A percentile compares a stretch with the other conserved stretches of the same genome.
Conservation (phyloP, 2,888 invertebrate species). For the Melinaea menophilus region DNA sequence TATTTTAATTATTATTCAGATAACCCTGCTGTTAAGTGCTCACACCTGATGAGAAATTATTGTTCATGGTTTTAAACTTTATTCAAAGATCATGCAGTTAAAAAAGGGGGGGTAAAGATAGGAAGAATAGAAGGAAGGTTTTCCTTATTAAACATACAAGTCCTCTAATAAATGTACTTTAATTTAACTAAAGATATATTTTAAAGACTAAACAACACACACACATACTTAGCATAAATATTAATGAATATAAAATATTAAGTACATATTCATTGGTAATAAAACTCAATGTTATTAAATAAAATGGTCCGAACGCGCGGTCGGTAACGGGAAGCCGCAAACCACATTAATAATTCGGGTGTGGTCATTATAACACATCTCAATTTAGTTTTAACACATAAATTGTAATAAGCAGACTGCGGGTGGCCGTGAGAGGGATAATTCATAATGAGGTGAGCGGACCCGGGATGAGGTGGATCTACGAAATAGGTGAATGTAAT, state of each 20-base stretch:
- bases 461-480: background rate
- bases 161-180: too few species aligned
- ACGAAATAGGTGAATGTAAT: background rate
- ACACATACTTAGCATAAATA: too few species aligned
- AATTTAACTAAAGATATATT: too few species aligned
- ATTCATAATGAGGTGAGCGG: background rate
- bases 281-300: background rate
- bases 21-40: too few species aligned
- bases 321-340: constrained; percentile 29
- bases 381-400: constrained; percentile 70
- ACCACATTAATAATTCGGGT: constrained; percentile 57
- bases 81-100: too few species aligned
- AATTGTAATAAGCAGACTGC: constrained; percentile 66
- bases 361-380: constrained; percentile 74
- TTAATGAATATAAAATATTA: background rate
- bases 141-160: too few species aligned
- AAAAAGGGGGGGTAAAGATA: too few species aligned
- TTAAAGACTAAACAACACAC: too few species aligned
- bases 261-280: background rate
- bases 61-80: too few species aligned
- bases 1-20: too few species aligned
- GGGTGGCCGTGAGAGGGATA: constrained; percentile 52
- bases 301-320: background rate
- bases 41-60: too few species aligned
- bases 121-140: too few species aligned